Conservation (phyloP, 2,888 invertebrate genomes). For the Coelopa pilipes region DNA sequence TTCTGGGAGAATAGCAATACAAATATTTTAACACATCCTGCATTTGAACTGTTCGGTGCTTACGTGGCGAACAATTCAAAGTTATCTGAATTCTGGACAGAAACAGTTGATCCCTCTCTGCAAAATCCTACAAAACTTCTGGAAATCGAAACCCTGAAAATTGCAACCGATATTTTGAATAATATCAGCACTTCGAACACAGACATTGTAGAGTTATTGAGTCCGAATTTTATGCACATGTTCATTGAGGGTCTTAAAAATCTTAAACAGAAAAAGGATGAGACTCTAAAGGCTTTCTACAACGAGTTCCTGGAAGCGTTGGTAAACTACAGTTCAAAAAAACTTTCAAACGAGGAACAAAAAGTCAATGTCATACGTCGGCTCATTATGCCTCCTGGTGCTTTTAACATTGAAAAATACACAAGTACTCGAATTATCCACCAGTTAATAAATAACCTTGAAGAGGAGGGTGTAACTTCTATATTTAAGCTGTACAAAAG, state of each 20-base stretch:
- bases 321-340: slow-evolving; percentile 69
- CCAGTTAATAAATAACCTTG: slow-evolving; percentile 72
- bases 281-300: slow-evolving; percentile 65
- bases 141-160: slow-evolving; percentile 72
- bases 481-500: slow-evolving; percentile 73
- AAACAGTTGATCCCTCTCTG: slow-evolving; percentile 67
- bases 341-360: slow-evolving; percentile 68
- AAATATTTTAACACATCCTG: slow-evolving; percentile 72
- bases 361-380: slow-evolving; percentile 73
- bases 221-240: slow-evolving; percentile 74
- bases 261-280: slow-evolving; percentile 55
- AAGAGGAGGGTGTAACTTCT: slow-evolving; percentile 72
- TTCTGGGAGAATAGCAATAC: slow-evolving; percentile 69
- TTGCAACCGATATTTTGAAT: slow-evolving; percentile 70
- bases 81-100: slow-evolving; percentile 71
- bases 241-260: slow-evolving; percentile 74
- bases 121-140: slow-evolving; percentile 71
- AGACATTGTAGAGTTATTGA: slow-evolving; percentile 71
- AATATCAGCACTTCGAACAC: slow-evolving; percentile 57
- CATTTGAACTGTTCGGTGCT: slow-evolving; percentile 72
- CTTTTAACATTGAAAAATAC: slow-evolving; percentile 79
- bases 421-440: slow-evolving; percentile 75
- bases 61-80: slow-evolving; percentile 70
- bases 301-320: slow-evolving; percentile 66
- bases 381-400: slow-evolving; percentile 76